A percentile compares a stretch with the other conserved stretches of the same genome.
Evolutionary conservation across 2,888 invertebrate genomes (phyloP).

Genomic region (Cancer borealis): DNA sequence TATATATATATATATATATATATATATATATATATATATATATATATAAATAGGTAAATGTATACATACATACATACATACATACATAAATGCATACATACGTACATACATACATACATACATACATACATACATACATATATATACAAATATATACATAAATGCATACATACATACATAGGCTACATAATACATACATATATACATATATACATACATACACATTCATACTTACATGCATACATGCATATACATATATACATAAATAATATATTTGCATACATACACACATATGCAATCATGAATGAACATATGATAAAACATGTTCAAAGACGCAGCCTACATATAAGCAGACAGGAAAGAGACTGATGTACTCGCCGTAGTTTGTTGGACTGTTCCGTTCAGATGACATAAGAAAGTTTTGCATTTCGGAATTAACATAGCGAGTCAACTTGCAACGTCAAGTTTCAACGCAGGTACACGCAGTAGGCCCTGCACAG

Average conservation of each 20-base stretch:
- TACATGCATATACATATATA: background rate
- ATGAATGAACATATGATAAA: background rate
- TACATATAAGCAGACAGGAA: too few relatives aligned
- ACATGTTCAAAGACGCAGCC: background rate
- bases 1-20: too few relatives aligned
- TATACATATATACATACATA: background rate
- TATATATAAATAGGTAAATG: too few relatives aligned
- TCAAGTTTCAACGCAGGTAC: too few relatives aligned
- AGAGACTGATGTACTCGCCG: background rate
- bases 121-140: too few relatives aligned
- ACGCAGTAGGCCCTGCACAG: background rate
- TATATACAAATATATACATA: background rate
- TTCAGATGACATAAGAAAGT: background rate
- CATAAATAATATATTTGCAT: background rate
- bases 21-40: too few relatives aligned
- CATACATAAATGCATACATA: too few relatives aligned
- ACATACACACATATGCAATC: background rate
- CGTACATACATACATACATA: too few relatives aligned
- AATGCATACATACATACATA: background rate
- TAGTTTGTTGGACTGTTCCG: background rate
- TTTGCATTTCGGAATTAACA: background rate
- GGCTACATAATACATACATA: conserved; percentile 38
- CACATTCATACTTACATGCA: too few relatives aligned
- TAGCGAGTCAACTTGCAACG: too few relatives aligned
- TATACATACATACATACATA: too few relatives aligned